Evolutionary conservation across 2,797 vertebrate species (phyloP), one percentile per base, ranked within the genome.

Genomic region (Tauraco hartlaubi): DNA sequence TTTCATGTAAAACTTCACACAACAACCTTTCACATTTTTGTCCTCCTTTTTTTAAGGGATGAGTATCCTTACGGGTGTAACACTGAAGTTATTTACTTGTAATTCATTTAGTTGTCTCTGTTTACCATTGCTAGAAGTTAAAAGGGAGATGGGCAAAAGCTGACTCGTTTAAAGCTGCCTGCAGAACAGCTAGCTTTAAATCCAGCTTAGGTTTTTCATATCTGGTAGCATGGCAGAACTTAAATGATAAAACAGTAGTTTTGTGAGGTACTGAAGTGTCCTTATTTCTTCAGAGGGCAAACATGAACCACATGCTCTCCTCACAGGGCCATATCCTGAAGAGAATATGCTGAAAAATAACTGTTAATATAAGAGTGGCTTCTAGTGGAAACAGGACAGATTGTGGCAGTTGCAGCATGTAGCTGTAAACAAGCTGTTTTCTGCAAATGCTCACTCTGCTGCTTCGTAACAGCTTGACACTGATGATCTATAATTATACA

Each of bases 351-450:
- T 92, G 63, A 49, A 88, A 89, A 86, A 41, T 33, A 9, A 13
- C 67, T 79, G 44, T 84, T 83, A 73, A 71, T 61, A 59, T n/a
- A n/a, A n/a, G 4, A 49, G 17, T 67, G 55, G 14, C 18, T 94
- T 90, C 61, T 76, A 39, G 28, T n/a, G 15, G 75, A 72, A 80
- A 52, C 69, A 72, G 87, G 64, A 94, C 95, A 97, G 94, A 91
- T 92, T 96, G 94, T 83, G 62, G 29, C 81, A n/a, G 73, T 59
- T 94, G 64, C 76, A 56, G 54, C 46, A 58, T 28, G 23, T 62
- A 77, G 66, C 43, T 79, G 52, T 93, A 94, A 95, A 89, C 61
- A 93, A 87, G 39, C 83, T 94, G 84, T 73, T 94, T 88, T 82
- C 83, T 90, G 77, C 89, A 92, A 94, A 83, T 85, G 68, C 76